A percentile compares a stretch with the other conserved stretches of the same genome.
These are phyloP conservation scores for Epinotia brunnichana DNA, from an alignment of 2,888 invertebrate genomes.

Conservation along the genomic window DNA sequence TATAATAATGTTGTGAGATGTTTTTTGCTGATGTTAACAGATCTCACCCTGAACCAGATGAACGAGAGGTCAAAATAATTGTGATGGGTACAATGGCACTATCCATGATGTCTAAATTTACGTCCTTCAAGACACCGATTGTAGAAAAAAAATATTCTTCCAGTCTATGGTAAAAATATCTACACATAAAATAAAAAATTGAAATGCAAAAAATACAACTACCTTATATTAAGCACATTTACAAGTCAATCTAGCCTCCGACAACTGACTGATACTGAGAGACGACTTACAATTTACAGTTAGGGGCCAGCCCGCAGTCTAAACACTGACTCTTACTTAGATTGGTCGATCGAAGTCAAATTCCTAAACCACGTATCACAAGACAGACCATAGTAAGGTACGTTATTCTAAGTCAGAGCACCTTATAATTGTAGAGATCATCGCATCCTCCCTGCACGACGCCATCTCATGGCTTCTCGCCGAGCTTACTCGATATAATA, in stretches of 20 bases:
- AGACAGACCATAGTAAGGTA: constrained; percentile 73
- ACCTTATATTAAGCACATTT: constrained; percentile 40
- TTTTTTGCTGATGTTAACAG: constrained; percentile 21
- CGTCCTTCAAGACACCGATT: constrained; percentile 51
- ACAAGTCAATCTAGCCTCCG: constrained; percentile 40
- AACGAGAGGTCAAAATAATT: constrained; percentile 34
- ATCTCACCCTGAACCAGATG: constrained; percentile 38
- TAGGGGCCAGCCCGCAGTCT: constrained; percentile 74
- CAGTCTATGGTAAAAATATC: constrained; percentile 71
- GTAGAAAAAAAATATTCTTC: constrained; percentile 58
- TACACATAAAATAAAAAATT: constrained; percentile 62
- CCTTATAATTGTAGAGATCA: constrained; percentile 85
- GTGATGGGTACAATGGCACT: constrained; percentile 43
- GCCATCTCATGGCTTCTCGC: constrained; percentile 78
- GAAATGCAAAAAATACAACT: constrained; percentile 74
- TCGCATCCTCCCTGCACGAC: constrained; percentile 69
- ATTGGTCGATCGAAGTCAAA: constrained; percentile 78
- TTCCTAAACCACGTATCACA: constrained; percentile 76
- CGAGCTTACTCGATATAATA: constrained; percentile 72
- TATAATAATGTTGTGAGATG: constrained; percentile 8
- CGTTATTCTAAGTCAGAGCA: constrained; percentile 79
- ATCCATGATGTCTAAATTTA: constrained; percentile 41
- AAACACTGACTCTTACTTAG: constrained; percentile 70
- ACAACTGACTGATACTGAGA: constrained; percentile 34
- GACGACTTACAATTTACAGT: constrained; percentile 55